A percentile compares a stretch with the other conserved stretches of the same genome.
Evolutionary conservation across 2,888 invertebrate genomes (phyloP).

Genomic region (Ophioninae sp.): DNA sequence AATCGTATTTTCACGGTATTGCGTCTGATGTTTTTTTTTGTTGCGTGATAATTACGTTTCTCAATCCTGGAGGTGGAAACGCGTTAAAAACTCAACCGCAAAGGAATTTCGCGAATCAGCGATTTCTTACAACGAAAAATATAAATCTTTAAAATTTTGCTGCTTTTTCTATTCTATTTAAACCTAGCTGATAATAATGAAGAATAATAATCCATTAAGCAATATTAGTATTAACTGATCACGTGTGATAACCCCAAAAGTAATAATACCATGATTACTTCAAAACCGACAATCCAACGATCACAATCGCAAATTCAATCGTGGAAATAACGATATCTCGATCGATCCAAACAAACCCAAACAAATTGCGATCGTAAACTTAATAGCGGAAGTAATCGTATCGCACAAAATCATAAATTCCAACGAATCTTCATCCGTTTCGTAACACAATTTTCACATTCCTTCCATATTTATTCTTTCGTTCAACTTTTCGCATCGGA

Average conservation of each 20-base stretch:
- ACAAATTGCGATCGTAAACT: too few species aligned
- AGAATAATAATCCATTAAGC: too few species aligned
- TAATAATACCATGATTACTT: too few species aligned
- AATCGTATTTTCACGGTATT: slow-evolving; percentile 16
- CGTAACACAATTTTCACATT: not conserved
- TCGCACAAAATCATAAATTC: too few species aligned
- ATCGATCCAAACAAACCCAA: too few species aligned
- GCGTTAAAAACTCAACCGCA: not conserved
- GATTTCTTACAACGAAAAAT: not conserved
- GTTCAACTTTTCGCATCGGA: not conserved
- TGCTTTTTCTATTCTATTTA: not conserved
- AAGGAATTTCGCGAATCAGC: not conserved
- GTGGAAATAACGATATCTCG: too few species aligned
- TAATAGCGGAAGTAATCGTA: too few species aligned
- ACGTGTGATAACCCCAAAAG: too few species aligned
- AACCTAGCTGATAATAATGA: too few species aligned
- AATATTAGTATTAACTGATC: too few species aligned
- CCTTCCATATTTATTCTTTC: not conserved
- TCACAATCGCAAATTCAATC: too few species aligned
- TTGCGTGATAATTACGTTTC: not conserved
- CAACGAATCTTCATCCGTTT: not conserved
- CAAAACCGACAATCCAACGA: too few species aligned
- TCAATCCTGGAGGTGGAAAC: not conserved
- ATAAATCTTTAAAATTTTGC: not conserved
- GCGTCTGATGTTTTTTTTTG: not conserved